A percentile compares a stretch with the other conserved stretches of the same genome.
Evolutionary conservation across 2,888 invertebrate species (phyloP).

Genomic region (Apodemia hepburni): DNA sequence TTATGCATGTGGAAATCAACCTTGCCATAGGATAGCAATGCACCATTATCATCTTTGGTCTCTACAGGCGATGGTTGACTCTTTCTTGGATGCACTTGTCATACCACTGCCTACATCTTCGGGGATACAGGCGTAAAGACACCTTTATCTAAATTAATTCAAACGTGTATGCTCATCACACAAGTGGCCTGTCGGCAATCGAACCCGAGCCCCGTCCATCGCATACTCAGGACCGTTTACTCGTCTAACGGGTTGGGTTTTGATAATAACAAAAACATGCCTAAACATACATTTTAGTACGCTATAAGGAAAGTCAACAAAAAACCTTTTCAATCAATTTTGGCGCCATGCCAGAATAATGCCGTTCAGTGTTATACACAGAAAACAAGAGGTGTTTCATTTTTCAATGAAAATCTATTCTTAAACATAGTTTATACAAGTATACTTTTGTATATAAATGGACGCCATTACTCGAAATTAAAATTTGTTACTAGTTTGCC

Average conservation of each 20-base stretch:
- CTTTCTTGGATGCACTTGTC: too few relatives aligned
- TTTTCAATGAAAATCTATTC: constrained; percentile 18
- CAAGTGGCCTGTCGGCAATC: too few relatives aligned
- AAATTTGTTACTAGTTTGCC: not conserved
- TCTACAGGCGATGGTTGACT: too few relatives aligned
- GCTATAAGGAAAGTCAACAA: not conserved
- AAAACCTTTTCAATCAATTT: not conserved
- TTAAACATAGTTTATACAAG: constrained; percentile 11
- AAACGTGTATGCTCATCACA: too few relatives aligned
- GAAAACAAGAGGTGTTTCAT: constrained; percentile 9
- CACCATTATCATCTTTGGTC: too few relatives aligned
- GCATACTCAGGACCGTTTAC: too few relatives aligned
- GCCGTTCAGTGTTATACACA: constrained; percentile 6
- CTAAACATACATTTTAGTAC: not conserved
- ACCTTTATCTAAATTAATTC: too few relatives aligned
- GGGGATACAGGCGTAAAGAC: too few relatives aligned
- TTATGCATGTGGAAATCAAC: too few relatives aligned
- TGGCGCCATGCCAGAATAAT: not conserved
- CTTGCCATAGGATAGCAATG: too few relatives aligned
- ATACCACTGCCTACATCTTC: too few relatives aligned
- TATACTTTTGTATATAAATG: not conserved
- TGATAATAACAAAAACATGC: not conserved
- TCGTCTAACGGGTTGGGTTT: not conserved
- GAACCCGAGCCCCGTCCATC: too few relatives aligned
- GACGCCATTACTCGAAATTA: not conserved